Percentiles rank a stretch among this genome's conserved stretches.
These are phyloP conservation scores for Gymnocypris eckloni DNA, from an alignment of 2,797 vertebrate species.

Conservation along the genomic window DNA sequence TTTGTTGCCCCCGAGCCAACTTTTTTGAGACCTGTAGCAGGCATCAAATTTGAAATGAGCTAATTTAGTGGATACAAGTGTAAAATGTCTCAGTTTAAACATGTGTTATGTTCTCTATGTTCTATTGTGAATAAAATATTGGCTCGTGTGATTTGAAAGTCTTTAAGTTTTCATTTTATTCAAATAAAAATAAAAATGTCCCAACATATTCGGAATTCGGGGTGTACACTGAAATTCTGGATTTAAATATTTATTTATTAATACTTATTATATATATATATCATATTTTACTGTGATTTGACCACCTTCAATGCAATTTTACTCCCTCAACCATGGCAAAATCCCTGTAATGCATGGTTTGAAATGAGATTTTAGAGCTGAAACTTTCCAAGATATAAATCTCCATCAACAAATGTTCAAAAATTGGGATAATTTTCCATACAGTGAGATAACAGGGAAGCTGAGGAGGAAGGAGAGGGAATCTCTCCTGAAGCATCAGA, in stretches of 20 bases:
- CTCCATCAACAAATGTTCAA: not conserved
- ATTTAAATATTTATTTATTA: not conserved
- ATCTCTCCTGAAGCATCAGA: conserved; percentile 21
- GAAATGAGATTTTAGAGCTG: not conserved
- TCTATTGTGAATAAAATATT: too few species aligned
- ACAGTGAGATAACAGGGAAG: not conserved
- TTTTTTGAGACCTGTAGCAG: too few species aligned
- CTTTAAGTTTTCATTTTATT: too few species aligned
- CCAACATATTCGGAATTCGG: too few species aligned
- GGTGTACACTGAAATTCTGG: too few species aligned
- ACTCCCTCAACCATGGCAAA: not conserved
- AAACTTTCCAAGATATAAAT: not conserved
- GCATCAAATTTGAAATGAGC: too few species aligned
- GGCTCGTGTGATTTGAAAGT: too few species aligned
- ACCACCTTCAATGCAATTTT: not conserved
- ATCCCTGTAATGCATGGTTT: not conserved
- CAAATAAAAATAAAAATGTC: too few species aligned
- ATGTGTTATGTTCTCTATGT: too few species aligned
- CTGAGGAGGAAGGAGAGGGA: not conserved
- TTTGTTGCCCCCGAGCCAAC: too few species aligned
- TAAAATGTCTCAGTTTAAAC: too few species aligned
- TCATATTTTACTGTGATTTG: not conserved
- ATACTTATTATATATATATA: not conserved
- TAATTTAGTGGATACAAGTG: too few species aligned
- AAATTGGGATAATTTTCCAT: not conserved